Base-by-base conservation (phyloP, 2,797 vertebrate species). In the Dryobates pubescens region DNA sequence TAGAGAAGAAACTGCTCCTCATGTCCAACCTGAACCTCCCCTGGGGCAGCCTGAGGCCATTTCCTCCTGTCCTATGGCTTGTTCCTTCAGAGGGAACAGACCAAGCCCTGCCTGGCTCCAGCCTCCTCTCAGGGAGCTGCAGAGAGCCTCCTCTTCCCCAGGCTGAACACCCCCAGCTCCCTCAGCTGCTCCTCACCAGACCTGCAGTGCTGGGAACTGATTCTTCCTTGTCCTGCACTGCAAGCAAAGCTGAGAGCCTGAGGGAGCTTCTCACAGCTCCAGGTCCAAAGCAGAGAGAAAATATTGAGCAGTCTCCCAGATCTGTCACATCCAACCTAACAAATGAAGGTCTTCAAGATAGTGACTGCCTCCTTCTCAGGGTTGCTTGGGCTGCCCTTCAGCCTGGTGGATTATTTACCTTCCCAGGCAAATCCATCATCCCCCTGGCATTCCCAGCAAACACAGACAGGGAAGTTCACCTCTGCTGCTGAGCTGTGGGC, bases 361-460 rank as follows among this genome's bases (percentile, higher is more conserved):
- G 32, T 0, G 47, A 30, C 76, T 73, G 89, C 90, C 64, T n/a
- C n/a, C 32, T 53, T 74, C 87, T 77, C 92, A 75, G 70, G 56
- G 70, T 9, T 59, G 88, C 92, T 32, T 8, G 78, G 82, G 71
- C 90, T 76, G 7, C 13, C 0, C 79, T 57, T 22, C 69, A 70
- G 70, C 64, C 77, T 3, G 2, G 45, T 17, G 16, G 68, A 29
- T 72, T 83, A 77, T 88, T 92, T 70, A 92, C 89, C 69, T 78
- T 87, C 56, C 77, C 86, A 61, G 83, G 69, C 72, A 68, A 83
- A 93, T 95, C 94, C 88, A 90, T 95, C 92, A 95, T n/a, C 27
- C 74, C 51, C 9, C 20, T 67, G 95, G 57, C 94, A 32, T 38
- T n/a, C 92, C 88, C 85, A 49, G 88, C 92, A 79, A 88, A 82